Conservation (phyloP, 1,140 invertebrate species). For the Centruroides vittatus region DNA sequence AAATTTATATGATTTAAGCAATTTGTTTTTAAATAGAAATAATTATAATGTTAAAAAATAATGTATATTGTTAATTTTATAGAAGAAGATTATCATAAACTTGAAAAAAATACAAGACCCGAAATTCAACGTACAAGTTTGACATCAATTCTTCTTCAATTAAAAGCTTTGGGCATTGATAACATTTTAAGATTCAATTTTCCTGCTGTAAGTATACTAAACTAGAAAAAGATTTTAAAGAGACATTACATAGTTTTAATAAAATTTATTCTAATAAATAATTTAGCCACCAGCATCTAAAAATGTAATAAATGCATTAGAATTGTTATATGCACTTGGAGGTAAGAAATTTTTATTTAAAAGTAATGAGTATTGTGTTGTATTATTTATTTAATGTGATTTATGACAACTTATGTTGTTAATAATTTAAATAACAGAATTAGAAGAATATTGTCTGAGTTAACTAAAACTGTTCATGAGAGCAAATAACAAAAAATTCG, state of each 20-base stretch:
- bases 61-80: no score
- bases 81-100: no score
- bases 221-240: no score
- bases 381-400: constrained; percentile 18
- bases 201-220: constrained; percentile 27
- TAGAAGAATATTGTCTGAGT: no score
- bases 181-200: constrained; percentile 50
- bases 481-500: no score
- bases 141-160: constrained; percentile 66
- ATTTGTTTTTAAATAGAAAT: no score
- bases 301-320: constrained; percentile 69
- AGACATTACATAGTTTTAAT: neutral
- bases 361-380: no score
- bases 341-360: constrained; percentile 22
- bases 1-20: no score
- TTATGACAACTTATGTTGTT: no score
- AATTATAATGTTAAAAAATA: no score
- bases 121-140: constrained; percentile 88
- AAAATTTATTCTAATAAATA: neutral
- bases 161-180: constrained; percentile 89
- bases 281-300: constrained; percentile 66
- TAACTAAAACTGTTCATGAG: no score
- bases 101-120: constrained; percentile 57
- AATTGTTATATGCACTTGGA: constrained; percentile 71
- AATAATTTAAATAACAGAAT: no score